Base-by-base conservation (phyloP, 2,113 vertebrate genomes). In the Myotis davidii region DNA sequence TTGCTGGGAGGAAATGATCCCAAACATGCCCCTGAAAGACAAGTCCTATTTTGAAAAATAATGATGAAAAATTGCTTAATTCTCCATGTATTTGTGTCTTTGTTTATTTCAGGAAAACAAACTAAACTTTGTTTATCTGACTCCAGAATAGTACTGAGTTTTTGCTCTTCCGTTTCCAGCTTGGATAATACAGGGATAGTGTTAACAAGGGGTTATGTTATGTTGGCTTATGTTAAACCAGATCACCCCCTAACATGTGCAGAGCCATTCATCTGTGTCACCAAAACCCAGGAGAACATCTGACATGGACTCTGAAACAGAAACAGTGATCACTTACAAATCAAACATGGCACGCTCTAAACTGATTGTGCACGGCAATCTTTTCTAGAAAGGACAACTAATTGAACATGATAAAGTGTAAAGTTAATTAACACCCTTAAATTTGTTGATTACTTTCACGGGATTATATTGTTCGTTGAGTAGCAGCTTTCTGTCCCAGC, bases 381-480 rank as follows among this genome's bases (percentile, higher is more conserved):
- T 99, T 98, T 98, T 98, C 88, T 97, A 98, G 98, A 99, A 99
- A 99, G 98, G 99, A 99, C 97, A 98, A 98, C 99, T 99, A 99
- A 99, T 99, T 99, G 99, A 99, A 99, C 99, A 99, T 99, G 99
- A 99, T 99, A 99, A 99, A 99, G 99, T 99, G 99, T 99, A 99
- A 99, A 99, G 99, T 99, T 99, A 99, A 99, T 99, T 99, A 99
- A 99, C 98, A 98, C 99, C 99, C 99, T 99, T 99, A 99, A 99
- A 99, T 99, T 99, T 99, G 99, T 99, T 99, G 99, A 98, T 99
- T 99, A 99, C 99, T 99, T 99, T 99, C 99, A 99, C 98, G 97
- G 98, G 99, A 99, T 99, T 98, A 98, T 99, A 99, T 99, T 99
- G 98, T 99, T 98, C 98, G 95, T 98, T 98, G 98, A 98, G 98